These are phyloP conservation scores for Melanostigma gelatinosum DNA, from an alignment of 2,113 vertebrate species.

Conservation along the genomic window DNA sequence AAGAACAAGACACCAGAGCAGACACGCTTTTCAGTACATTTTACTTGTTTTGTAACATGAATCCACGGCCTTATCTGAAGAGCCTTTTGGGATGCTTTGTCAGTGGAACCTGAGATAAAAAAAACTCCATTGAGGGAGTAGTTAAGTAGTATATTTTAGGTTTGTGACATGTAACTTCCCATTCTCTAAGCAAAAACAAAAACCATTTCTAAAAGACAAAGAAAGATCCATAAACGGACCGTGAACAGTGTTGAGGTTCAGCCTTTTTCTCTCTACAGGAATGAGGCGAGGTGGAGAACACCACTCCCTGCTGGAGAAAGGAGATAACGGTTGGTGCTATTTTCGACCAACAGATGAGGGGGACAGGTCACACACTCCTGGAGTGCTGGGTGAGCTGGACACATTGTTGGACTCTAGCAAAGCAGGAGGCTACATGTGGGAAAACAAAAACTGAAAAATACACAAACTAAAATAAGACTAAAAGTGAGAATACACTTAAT, in stretches of 20 bases:
- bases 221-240: constrained; percentile 64
- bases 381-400: constrained; percentile 37
- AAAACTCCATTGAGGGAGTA: constrained; percentile 79
- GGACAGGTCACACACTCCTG: constrained; percentile 37
- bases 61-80: constrained; percentile 76
- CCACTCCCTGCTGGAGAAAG: constrained; percentile 69
- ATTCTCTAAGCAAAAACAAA: constrained; percentile 62
- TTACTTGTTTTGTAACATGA: constrained; percentile 84
- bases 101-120: constrained; percentile 87
- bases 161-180: constrained; percentile 72
- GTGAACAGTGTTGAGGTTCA: constrained; percentile 75
- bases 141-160: constrained; percentile 76
- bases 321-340: constrained; percentile 71
- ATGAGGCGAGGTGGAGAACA: constrained; percentile 66
- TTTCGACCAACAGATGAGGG: constrained; percentile 52
- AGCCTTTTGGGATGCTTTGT: constrained; percentile 81
- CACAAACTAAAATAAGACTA: constrained; percentile 67
- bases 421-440: constrained; percentile 10
- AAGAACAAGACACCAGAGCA: constrained; percentile 68
- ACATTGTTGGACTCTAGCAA: constrained; percentile 32
- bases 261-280: constrained; percentile 71
- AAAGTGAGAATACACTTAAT: constrained; percentile 65
- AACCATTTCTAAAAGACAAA: constrained; percentile 64
- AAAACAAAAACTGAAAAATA: constrained; percentile 42
- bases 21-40: constrained; percentile 78